Evolutionary conservation across 2,888 invertebrate genomes (phyloP), one percentile per base, ranked within the genome.

Genomic region (Dorcus parallelipipedus): DNA sequence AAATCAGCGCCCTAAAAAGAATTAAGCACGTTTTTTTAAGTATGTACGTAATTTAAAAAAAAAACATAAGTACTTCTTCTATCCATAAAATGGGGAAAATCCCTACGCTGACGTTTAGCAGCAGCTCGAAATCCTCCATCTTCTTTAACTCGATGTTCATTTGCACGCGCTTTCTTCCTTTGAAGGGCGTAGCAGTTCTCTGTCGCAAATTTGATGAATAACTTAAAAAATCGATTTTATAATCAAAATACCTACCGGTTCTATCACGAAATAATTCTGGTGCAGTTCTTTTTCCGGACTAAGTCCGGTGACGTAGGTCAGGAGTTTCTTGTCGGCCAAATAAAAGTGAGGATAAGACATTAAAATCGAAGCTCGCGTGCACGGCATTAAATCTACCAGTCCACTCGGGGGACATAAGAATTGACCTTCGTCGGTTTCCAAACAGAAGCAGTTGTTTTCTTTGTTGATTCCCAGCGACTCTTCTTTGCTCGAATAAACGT

Each of bases 311-410:
- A 83, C 82, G 70, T 77, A 84, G 1, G 80, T 78, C 4, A 81
- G 68, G 7, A 86, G 73, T 48, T 80, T 78, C 5, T 82, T 80
- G 9, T 84, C 84, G 0, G 75, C 86, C 14, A 85, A 77, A 71
- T 84, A 82, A 76, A 84, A 87, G 75, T 89, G 89, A 0, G 89
- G 89, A 59, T 85, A 79, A 0, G 88, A 87, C 10, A 83, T 79
- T 40, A 86, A 79, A 20, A 86, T 81, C 0, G 88, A 87, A 0
- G 83, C 84, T 6, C 83, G 83, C 70, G 85, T 79, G 50, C 83
- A 84, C 2, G 80, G 77, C 60, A 73, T 74, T 17, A 84, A 71
- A 70, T 84, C 83, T 33, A 84, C 65, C 0, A 84, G 63, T 0
- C 86, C 86, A 76, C 80, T 80, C 2, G 81, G 67, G 0, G 82